These are phyloP conservation scores for Felis catus DNA, from an alignment of 2,113 vertebrate species.

Conservation along the genomic window F.catus_Fca126_mat1.0 CM031417.1:141242001-141242500, in stretches of 20 bases:
- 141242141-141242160: background rate
- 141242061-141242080: background rate
- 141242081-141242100: background rate
- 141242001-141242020: background rate
- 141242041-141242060: background rate
- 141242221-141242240: background rate
- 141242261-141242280: background rate
- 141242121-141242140: background rate
- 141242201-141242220: background rate
- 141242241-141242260: background rate
- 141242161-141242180: background rate
- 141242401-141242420: background rate
- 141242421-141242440: background rate
- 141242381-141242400: accelerated
- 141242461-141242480: background rate
- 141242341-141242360: background rate
- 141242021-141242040: background rate
- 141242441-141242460: background rate
- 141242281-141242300: background rate
- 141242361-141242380: background rate
- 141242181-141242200: background rate
- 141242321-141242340: background rate
- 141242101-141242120: background rate
- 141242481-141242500: background rate
- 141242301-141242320: background rate